Evolutionary conservation across 2,113 vertebrate species (phyloP), one percentile per base, ranked within the genome.

Genomic region (Blennius ocellaris): DNA sequence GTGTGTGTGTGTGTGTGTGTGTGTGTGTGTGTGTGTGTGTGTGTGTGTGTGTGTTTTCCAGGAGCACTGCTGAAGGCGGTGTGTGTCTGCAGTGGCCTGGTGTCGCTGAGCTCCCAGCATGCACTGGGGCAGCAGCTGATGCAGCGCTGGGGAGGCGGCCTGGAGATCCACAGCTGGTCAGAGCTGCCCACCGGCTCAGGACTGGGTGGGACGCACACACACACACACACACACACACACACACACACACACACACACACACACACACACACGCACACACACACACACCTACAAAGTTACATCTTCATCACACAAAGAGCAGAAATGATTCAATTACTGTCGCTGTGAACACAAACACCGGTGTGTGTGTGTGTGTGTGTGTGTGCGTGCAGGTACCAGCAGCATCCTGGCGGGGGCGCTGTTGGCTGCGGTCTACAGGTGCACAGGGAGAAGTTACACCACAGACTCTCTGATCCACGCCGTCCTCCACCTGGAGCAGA

Each of bases 391-490:
- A 99, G 98, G 98, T 50, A 99, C 98, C 75, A 99, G 98, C 90
- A 99, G 98, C 76, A 99, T 99, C 87, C 91, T 99, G 89, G 98
- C 97, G 0, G 98, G 96, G 49, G 95, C 96, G 0, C 94, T 95
- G 73, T 87, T 99, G 86, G 96, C 96, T 0, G 93, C 95, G 0
- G 83, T 99, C 55, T 97, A 97, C 85, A 87, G 73, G 41, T 95
- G 92, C 0, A 95, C 96, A 0, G 97, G 97, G 11, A 93, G 77
- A 7, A 90, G 76, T 0, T 90, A 94, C 39, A 75, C 92, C 84
- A 93, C 89, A 0, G 84, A 95, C 65, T 95, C 97, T 7, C 94
- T 99, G 45, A 93, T 99, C 80, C 97, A 99, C 0, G 94, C 93
- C 0, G 97, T 99, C 16, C 91, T 99, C 63, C 90, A 97, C 76